These are phyloP conservation scores for Cataglyphis cursor DNA, from an alignment of 2,888 invertebrate species.

Conservation along the genomic window DNA sequence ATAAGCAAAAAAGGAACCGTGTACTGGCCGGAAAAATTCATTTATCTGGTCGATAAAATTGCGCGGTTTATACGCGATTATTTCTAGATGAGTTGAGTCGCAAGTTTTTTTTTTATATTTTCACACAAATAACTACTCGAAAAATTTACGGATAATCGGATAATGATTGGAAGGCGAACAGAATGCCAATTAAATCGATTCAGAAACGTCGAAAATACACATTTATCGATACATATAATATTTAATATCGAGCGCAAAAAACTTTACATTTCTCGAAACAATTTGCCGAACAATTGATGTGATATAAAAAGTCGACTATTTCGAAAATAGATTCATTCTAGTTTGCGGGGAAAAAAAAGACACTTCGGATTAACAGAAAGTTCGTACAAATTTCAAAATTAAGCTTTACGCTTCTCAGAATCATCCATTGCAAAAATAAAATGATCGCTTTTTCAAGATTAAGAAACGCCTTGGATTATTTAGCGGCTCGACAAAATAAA, in stretches of 20 bases:
- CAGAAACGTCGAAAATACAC: neutral
- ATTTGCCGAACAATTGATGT: neutral
- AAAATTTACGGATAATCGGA: neutral
- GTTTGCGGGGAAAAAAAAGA: too few relatives aligned
- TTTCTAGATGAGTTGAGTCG: neutral
- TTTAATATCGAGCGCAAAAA: neutral
- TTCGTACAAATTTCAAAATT: neutral
- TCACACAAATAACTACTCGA: neutral
- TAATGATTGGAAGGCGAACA: neutral
- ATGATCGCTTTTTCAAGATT: neutral
- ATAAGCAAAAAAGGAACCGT: neutral
- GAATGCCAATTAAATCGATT: neutral
- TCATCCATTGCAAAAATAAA: neutral
- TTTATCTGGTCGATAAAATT: neutral
- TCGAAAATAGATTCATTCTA: neutral
- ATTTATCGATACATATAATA: neutral
- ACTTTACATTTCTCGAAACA: neutral
- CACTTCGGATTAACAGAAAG: neutral
- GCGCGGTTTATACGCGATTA: neutral
- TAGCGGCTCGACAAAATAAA: neutral
- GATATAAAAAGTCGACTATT: neutral
- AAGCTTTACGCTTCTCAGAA: neutral
- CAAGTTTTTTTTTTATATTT: neutral
- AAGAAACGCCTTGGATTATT: constrained; percentile 7
- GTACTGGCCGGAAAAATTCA: neutral